Evolutionary conservation across 2,797 vertebrate species (phyloP).

Genomic region (Adelosebastes latens): DNA sequence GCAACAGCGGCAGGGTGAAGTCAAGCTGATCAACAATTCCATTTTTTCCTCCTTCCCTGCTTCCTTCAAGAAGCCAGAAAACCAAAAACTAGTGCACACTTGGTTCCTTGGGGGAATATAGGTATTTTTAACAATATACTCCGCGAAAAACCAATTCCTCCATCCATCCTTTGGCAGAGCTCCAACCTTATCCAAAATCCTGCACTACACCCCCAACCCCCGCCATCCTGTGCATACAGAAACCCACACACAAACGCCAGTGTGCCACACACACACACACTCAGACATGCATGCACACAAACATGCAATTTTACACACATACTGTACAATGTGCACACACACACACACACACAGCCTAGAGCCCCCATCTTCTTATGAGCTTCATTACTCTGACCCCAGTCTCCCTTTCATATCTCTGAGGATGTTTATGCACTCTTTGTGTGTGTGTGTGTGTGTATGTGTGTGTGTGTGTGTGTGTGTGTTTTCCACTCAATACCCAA

Average conservation of each 20-base stretch:
- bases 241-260: conserved; percentile 53
- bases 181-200: conserved; percentile 73
- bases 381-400: conserved; percentile 79
- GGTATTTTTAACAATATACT: conserved; percentile 77
- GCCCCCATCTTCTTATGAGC: conserved; percentile 67
- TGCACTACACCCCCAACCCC: conserved; percentile 59
- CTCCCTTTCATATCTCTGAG: conserved; percentile 72
- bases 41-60: conserved; percentile 46
- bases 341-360: conserved; percentile 65
- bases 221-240: conserved; percentile 54
- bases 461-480: conserved; percentile 54
- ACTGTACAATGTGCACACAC: conserved; percentile 23
- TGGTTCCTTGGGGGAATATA: conserved; percentile 62
- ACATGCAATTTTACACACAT: conserved; percentile 20
- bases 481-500: conserved; percentile 43
- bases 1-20: conserved; percentile 72
- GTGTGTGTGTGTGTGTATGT: conserved; percentile 26
- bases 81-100: conserved; percentile 52
- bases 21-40: conserved; percentile 76
- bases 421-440: conserved; percentile 53
- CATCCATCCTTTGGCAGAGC: conserved; percentile 68
- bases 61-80: conserved; percentile 57
- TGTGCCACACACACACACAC: conserved; percentile 9
- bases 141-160: conserved; percentile 57
- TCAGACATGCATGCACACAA: conserved; percentile 23